Conservation (phyloP, 1,140 invertebrate genomes). For the Sycobia sp. region DNA sequence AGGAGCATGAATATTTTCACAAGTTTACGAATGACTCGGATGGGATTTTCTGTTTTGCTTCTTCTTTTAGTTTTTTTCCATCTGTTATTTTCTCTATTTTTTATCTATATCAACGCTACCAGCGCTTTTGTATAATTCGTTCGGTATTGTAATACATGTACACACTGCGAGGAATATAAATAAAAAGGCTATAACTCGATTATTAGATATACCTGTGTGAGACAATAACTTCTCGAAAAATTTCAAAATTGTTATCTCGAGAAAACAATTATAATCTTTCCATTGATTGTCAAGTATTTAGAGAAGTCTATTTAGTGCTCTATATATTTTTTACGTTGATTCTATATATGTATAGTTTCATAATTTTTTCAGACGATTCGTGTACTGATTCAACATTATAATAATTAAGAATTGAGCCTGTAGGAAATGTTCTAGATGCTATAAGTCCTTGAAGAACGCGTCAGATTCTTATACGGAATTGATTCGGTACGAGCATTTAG, state of each 20-base stretch:
- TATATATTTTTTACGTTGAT: no score
- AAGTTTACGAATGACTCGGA: not conserved
- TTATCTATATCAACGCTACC: constrained; percentile 4
- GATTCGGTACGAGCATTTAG: constrained; percentile 5
- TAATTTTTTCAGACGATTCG: not conserved
- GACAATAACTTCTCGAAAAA: constrained; percentile 5
- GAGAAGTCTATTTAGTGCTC: no score
- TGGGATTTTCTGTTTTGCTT: not conserved
- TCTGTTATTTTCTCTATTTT: no score
- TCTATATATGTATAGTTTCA: no score
- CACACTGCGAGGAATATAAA: constrained; percentile 17
- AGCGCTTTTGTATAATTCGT: constrained; percentile 5
- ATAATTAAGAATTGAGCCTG: not conserved
- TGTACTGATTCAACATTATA: constrained; percentile 4
- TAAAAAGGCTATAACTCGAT: constrained; percentile 9
- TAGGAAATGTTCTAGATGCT: not conserved
- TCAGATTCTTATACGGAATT: constrained; percentile 12
- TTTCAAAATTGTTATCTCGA: constrained; percentile 7
- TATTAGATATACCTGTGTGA: constrained; percentile 21
- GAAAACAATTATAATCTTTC: no score
- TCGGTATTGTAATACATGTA: constrained; percentile 13
- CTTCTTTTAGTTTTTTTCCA: no score
- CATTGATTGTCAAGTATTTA: no score
- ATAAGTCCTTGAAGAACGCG: constrained; percentile 5
- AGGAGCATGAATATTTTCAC: constrained; percentile 13